A percentile compares a stretch with the other conserved stretches of the same genome.
phyloP scores from a whole-genome alignment of 2,113 vertebrate genomes.

The Pomatorhinus ruficollis region DNA sequence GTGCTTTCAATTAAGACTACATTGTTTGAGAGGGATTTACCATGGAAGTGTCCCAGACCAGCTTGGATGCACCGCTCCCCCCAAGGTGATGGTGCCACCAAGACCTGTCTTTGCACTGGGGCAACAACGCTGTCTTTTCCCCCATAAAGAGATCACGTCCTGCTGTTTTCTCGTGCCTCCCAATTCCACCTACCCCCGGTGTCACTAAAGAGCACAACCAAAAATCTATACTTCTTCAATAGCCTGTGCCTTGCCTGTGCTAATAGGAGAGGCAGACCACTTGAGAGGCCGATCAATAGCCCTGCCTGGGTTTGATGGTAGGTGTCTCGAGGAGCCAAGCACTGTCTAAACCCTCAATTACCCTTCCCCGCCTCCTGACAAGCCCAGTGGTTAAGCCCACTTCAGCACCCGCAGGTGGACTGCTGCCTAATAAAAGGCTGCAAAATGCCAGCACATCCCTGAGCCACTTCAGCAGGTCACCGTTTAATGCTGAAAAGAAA shows the following conservation, averaged over 20 bases:
- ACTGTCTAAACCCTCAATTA: constrained; percentile 55
- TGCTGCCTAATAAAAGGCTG: constrained; percentile 20
- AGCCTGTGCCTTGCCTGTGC: neutral
- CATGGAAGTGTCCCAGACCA: neutral
- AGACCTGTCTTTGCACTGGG: neutral
- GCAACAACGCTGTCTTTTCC: neutral
- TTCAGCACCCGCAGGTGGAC: neutral
- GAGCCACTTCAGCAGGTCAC: constrained; percentile 1
- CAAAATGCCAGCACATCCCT: constrained; percentile 32
- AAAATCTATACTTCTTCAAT: constrained; percentile 45
- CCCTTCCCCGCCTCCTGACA: constrained; percentile 2
- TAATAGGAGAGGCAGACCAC: constrained; percentile 57
- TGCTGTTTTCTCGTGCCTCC: neutral
- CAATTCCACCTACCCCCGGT: neutral
- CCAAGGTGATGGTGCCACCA: no score
- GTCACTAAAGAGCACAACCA: neutral
- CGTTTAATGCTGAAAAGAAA: neutral
- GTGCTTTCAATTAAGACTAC: neutral
- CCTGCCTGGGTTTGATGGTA: neutral
- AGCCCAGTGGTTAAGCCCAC: neutral
- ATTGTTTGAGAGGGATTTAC: neutral
- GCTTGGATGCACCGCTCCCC: fast-evolving
- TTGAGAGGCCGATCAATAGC: constrained; percentile 41
- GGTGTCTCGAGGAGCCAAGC: neutral
- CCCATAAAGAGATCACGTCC: neutral